Percentiles rank a stretch among this genome's conserved stretches.
These are phyloP conservation scores for Ctenomys sociabilis DNA, from an alignment of 2,113 vertebrate species.

Conservation along the genomic window DNA sequence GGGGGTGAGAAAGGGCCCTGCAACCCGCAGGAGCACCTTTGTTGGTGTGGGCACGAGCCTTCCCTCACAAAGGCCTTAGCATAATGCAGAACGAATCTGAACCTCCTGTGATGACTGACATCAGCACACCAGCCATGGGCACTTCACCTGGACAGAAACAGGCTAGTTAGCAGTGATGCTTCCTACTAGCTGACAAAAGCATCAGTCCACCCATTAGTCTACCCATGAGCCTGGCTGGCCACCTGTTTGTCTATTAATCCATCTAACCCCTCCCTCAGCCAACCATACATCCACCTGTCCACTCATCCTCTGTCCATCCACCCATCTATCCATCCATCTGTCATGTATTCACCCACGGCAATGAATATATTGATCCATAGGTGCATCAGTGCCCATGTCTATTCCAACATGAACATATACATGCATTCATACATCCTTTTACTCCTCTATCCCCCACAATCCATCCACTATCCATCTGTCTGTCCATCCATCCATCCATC, in stretches of 20 bases:
- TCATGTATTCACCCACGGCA: neutral
- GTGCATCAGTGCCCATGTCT: neutral
- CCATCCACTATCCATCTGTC: neutral
- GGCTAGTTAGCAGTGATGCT: neutral
- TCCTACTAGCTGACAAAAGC: neutral
- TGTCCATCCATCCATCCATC: no score
- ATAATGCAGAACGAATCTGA: neutral
- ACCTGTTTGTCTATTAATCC: no score
- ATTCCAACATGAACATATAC: neutral
- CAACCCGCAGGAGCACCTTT: neutral
- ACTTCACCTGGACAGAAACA: neutral
- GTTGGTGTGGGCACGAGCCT: neutral
- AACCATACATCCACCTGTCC: neutral
- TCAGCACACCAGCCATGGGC: accelerated
- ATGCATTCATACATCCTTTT: neutral
- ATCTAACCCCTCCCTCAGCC: neutral
- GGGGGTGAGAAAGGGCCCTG: accelerated
- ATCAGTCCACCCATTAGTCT: no score
- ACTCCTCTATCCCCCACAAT: neutral
- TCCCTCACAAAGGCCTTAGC: accelerated
- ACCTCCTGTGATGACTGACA: neutral
- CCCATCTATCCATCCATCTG: neutral
- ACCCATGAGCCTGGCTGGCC: no score
- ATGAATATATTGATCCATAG: no score
- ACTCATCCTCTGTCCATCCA: neutral